A percentile compares a stretch with the other conserved stretches of the same genome.
These are phyloP conservation scores for Scaptomyza tumidula DNA, from an alignment of 2,888 invertebrate genomes.

Conservation along the genomic window DNA sequence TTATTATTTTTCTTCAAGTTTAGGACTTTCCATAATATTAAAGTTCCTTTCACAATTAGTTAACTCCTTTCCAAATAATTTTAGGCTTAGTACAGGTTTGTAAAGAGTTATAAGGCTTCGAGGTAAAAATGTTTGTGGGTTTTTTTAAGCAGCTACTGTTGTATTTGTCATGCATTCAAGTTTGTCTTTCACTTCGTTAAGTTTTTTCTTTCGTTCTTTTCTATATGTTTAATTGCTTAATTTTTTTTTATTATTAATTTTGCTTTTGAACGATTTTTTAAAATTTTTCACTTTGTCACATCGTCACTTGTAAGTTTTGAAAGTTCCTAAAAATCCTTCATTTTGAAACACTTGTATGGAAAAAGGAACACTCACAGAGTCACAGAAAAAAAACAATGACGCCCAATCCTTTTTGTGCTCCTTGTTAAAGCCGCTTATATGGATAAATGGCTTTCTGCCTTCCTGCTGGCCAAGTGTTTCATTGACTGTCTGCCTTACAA, in stretches of 20 bases:
- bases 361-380: constrained; percentile 20
- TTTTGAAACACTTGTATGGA: background rate
- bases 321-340: background rate
- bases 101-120: constrained; percentile 24
- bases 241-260: background rate
- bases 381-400: constrained; percentile 25
- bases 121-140: constrained; percentile 11
- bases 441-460: background rate
- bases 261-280: constrained; percentile 17
- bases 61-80: too few species aligned
- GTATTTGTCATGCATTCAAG: constrained; percentile 50
- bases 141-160: constrained; percentile 17
- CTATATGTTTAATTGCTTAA: constrained; percentile 21
- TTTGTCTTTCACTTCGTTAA: constrained; percentile 40
- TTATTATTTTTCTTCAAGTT: too few species aligned
- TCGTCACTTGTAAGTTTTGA: constrained; percentile 9
- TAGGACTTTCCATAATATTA: too few species aligned
- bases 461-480: constrained; percentile 49
- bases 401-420: constrained; percentile 14
- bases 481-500: constrained; percentile 65
- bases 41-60: too few species aligned
- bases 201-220: constrained; percentile 40
- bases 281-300: constrained; percentile 22
- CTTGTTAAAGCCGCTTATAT: background rate
- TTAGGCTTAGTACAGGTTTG: background rate